These are phyloP conservation scores for Spea multiplicata DNA, from an alignment of 2,113 vertebrate species.

Conservation along the genomic window DNA sequence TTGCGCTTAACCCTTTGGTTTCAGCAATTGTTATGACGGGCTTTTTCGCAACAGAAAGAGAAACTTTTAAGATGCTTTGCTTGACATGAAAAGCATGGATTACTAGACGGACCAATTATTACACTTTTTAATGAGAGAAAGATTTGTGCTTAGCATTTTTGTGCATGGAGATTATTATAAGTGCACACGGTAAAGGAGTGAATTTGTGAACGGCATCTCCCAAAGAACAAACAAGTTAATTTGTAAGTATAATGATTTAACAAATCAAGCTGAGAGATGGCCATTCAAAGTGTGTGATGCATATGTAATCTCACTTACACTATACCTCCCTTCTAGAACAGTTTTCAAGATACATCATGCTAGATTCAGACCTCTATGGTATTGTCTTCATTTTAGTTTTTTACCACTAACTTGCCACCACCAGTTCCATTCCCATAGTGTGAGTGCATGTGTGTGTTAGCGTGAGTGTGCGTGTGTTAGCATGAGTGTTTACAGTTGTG, in stretches of 20 bases:
- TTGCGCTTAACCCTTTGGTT: constrained; percentile 10
- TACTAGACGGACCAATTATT: constrained; percentile 13
- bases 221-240: not conserved
- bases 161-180: not conserved
- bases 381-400: too few relatives aligned
- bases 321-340: too few relatives aligned
- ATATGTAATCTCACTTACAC: too few relatives aligned
- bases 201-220: constrained; percentile 2
- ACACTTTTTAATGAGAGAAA: constrained; percentile 7
- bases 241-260: not conserved
- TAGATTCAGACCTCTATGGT: too few relatives aligned
- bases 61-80: not conserved
- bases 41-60: not conserved
- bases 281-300: too few relatives aligned
- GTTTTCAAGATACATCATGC: too few relatives aligned
- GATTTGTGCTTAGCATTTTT: not conserved
- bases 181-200: not conserved
- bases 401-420: too few relatives aligned
- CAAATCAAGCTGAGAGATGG: too few relatives aligned
- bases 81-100: constrained; percentile 35
- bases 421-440: too few relatives aligned
- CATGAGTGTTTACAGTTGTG: too few relatives aligned
- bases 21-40: not conserved
- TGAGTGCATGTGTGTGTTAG: too few relatives aligned
- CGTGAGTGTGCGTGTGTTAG: too few relatives aligned